phyloP scores from a whole-genome alignment of 2,797 vertebrate genomes.

The Cuculus canorus region DNA sequence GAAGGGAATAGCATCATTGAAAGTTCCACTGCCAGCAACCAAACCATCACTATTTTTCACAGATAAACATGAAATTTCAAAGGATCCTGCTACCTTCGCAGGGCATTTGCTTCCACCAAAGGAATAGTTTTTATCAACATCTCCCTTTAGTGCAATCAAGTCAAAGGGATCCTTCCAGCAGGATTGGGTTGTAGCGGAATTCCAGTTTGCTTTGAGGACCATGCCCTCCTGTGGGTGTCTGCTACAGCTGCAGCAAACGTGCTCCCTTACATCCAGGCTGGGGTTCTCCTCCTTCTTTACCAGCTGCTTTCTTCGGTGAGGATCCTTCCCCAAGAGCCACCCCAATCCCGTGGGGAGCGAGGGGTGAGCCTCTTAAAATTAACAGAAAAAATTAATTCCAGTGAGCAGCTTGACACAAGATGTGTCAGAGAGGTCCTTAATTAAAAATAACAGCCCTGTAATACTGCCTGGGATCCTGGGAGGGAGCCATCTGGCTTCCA shows the following conservation, averaged over 20 bases:
- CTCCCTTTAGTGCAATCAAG: not conserved
- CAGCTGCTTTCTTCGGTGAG: not conserved
- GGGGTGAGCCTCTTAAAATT: no score
- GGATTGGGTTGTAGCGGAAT: not conserved
- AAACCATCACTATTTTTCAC: not conserved
- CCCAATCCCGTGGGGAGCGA: rapidly evolving
- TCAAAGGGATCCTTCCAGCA: rapidly evolving
- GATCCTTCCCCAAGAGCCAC: not conserved
- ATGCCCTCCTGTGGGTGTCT: constrained; percentile 59
- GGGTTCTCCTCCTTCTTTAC: not conserved
- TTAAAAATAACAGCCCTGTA: not conserved
- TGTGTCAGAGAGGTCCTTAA: not conserved
- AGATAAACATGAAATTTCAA: not conserved
- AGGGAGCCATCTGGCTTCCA: not conserved
- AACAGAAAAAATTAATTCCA: not conserved
- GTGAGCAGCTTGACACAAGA: not conserved
- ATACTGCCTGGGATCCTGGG: not conserved
- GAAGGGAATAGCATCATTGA: not conserved
- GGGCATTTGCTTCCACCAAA: not conserved
- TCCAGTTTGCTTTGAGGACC: constrained; percentile 29
- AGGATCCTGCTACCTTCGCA: not conserved
- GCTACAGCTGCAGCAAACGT: constrained; percentile 15
- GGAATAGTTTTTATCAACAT: rapidly evolving
- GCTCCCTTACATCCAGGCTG: not conserved
- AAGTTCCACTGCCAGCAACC: not conserved